Evolutionary conservation across 2,113 vertebrate genomes (phyloP).

Genomic region (Taurulus bubalis): DNA sequence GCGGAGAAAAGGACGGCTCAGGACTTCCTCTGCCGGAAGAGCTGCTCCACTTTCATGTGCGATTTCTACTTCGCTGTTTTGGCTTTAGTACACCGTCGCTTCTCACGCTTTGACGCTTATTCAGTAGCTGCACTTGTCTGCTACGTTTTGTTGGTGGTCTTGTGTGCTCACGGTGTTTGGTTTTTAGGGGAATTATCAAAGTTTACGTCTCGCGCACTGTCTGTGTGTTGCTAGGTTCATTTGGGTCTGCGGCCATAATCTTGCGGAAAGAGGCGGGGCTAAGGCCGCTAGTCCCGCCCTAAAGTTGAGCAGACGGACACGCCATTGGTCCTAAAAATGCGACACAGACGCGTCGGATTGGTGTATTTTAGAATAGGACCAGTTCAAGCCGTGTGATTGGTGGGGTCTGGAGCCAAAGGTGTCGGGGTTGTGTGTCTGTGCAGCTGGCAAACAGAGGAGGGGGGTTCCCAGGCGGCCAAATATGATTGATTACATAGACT

Average conservation of each 20-base stretch:
- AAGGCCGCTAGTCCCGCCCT: constrained; percentile 52
- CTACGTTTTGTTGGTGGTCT: constrained; percentile 22
- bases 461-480: constrained; percentile 29
- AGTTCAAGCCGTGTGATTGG: constrained; percentile 53
- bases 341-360: constrained; percentile 45
- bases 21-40: constrained; percentile 64
- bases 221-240: constrained; percentile 57
- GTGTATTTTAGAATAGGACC: not conserved
- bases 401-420: not conserved
- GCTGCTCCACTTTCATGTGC: constrained; percentile 70
- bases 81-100: constrained; percentile 10
- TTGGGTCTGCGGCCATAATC: constrained; percentile 84
- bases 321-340: constrained; percentile 52
- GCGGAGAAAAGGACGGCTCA: constrained; percentile 65
- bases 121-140: constrained; percentile 45
- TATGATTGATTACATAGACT: not conserved
- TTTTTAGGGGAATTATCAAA: constrained; percentile 62
- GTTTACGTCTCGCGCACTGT: constrained; percentile 64
- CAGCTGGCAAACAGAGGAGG: not conserved
- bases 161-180: constrained; percentile 7
- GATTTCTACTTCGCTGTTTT: constrained; percentile 60
- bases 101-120: not conserved
- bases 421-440: not conserved
- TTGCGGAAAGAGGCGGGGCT: constrained; percentile 78
- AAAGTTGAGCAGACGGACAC: not conserved